These are phyloP conservation scores for Lepisosteus oculatus DNA, from an alignment of 2,113 vertebrate genomes.

Conservation along the genomic window DNA sequence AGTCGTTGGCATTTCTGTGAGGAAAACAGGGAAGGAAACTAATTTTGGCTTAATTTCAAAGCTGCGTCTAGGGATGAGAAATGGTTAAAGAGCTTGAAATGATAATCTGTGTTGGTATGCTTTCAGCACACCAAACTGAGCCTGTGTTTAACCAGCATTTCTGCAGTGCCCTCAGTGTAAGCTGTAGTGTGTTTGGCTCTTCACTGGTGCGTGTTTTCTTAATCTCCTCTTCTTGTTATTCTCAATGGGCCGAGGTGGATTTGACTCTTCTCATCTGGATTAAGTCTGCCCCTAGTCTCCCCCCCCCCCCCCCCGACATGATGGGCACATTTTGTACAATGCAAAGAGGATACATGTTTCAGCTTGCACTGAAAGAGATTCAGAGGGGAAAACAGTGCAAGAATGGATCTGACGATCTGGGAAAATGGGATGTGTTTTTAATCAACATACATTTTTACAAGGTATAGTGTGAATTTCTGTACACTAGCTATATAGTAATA, in stretches of 20 bases:
- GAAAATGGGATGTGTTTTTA: too few relatives aligned
- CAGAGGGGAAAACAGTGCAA: too few relatives aligned
- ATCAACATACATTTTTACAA: too few relatives aligned
- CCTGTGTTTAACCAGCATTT: background rate
- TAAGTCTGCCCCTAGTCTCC: background rate
- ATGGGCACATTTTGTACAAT: background rate
- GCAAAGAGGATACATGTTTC: background rate
- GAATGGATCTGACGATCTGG: too few relatives aligned
- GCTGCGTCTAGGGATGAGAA: conserved; percentile 38
- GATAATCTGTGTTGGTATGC: background rate
- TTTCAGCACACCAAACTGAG: background rate
- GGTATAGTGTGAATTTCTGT: too few relatives aligned
- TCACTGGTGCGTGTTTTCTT: background rate
- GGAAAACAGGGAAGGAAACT: conserved; percentile 20
- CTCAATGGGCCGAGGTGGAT: background rate
- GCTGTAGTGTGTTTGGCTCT: background rate
- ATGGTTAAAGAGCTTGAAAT: background rate
- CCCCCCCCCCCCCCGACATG: background rate
- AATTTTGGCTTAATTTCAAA: conserved; percentile 45
- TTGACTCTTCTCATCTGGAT: background rate
- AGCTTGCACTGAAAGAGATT: background rate
- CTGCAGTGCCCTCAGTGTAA: background rate
- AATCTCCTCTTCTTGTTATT: background rate
- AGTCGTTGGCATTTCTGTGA: conserved; percentile 33
- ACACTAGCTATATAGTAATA: too few relatives aligned